A percentile compares a stretch with the other conserved stretches of the same genome.
Evolutionary conservation across 2,797 vertebrate genomes (phyloP).

Genomic region (Macroramphosus scolopax): DNA sequence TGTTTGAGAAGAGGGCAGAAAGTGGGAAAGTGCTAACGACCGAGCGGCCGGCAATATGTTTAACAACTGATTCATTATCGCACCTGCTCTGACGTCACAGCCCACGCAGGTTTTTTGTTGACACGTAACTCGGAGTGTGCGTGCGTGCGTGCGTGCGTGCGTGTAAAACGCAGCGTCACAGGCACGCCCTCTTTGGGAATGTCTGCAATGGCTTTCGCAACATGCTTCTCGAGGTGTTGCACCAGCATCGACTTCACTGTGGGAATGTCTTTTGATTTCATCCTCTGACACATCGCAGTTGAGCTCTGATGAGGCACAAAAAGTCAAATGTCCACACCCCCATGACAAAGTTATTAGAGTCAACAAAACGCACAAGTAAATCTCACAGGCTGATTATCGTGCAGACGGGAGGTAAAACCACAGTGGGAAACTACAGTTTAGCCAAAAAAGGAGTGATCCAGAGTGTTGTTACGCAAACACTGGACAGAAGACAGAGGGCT

Average conservation of each 20-base stretch:
- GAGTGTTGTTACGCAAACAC: too few relatives aligned
- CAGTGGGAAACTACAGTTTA: too few relatives aligned
- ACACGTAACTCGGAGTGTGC: constrained; percentile 2
- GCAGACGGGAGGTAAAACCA: background rate
- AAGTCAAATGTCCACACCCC: constrained; percentile 15
- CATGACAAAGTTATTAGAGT: constrained; percentile 17
- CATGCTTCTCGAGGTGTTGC: constrained; percentile 8
- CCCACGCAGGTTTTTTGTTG: background rate
- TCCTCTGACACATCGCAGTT: constrained; percentile 12
- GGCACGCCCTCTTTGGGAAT: constrained; percentile 34
- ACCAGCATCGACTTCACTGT: constrained; percentile 30
- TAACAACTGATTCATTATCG: constrained; percentile 32
- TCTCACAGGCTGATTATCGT: constrained; percentile 1
- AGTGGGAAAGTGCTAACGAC: constrained; percentile 17
- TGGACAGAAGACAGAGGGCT: too few relatives aligned
- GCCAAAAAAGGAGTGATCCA: too few relatives aligned
- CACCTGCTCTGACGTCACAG: constrained; percentile 33
- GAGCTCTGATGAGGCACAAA: background rate
- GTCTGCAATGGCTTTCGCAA: constrained; percentile 2
- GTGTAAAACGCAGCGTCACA: background rate
- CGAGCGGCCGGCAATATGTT: constrained; percentile 38
- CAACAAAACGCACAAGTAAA: constrained; percentile 12
- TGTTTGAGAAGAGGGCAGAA: constrained; percentile 8
- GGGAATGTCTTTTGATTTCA: constrained; percentile 7
- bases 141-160: background rate